Evolutionary conservation across 2,113 vertebrate species (phyloP).

Genomic region (Panurus biarmicus): DNA sequence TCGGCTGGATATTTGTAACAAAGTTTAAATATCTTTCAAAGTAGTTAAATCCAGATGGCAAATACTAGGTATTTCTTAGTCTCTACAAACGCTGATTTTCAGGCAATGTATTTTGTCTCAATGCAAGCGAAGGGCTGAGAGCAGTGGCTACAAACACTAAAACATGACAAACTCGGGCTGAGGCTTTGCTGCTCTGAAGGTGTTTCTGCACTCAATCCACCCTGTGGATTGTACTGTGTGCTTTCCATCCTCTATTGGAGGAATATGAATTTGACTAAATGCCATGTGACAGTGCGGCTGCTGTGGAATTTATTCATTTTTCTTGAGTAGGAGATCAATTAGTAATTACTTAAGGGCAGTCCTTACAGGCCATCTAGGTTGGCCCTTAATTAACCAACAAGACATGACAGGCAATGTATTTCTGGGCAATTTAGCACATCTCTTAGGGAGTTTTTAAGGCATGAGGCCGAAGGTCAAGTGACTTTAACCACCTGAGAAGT

Average conservation of each 20-base stretch:
- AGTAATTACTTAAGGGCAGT: conserved; percentile 66
- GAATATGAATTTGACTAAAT: conserved; percentile 49
- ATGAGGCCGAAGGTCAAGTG: conserved; percentile 70
- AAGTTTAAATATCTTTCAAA: background rate
- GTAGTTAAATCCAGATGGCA: background rate
- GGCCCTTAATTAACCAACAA: conserved; percentile 75
- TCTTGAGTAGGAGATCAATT: conserved; percentile 59
- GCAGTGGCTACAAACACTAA: background rate
- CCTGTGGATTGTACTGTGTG: background rate
- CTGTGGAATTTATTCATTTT: conserved; percentile 57
- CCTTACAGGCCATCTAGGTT: conserved; percentile 56
- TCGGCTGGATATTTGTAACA: background rate
- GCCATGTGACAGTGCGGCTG: conserved; percentile 19
- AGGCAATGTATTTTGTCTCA: background rate
- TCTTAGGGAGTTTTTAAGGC: conserved; percentile 70
- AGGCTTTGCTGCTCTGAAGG: background rate
- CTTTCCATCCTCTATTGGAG: background rate
- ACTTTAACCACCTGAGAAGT: conserved; percentile 74
- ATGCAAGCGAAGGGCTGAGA: background rate
- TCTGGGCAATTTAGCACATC: conserved; percentile 74
- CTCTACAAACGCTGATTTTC: background rate
- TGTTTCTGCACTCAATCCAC: background rate
- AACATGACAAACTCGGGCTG: background rate
- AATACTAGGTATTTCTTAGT: background rate
- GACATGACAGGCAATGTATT: conserved; percentile 73